Evolutionary conservation across 2,797 vertebrate genomes (phyloP), one percentile per base, ranked within the genome.

Genomic region (Cuniculus paca): DNA sequence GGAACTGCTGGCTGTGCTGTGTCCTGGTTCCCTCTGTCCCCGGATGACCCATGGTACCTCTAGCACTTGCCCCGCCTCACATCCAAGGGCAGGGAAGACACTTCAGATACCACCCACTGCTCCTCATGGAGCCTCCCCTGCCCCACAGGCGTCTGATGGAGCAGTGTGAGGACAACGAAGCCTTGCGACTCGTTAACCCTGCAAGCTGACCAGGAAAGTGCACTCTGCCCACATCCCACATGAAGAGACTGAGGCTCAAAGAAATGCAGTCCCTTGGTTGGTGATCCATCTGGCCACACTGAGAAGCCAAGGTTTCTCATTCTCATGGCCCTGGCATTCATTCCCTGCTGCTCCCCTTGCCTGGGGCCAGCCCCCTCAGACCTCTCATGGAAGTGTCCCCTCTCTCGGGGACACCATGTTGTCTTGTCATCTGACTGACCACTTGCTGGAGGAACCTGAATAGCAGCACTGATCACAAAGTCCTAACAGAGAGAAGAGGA

Each of bases 41-140:
- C 6, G 16, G 36, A 63, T 20, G 24, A 16, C 12, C 1, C 19
- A 2, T 12, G 22, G 42, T 54, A 10, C 45, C n/a, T 52, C 39
- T 5, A 14, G 16, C 56, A 42, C 45, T 34, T n/a, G 5, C 1
- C 20, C 0, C 0, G 26, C 8, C 36, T 42, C 56, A 17, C 2
- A 3, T 3, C 34, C 5, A 1, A 10, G 13, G 6, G 6, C 79
- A 36, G 79, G 42, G 6, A 17, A 17, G 8, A 3, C 19, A 34
- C 20, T 28, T 11, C 80, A 65, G 16, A 39, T 13, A 9, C 58
- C n/a, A 20, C 42, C 10, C 34, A 31, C 8, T 14, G 58, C 48
- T 90, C 19, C 36, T 7, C 4, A 36, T 0, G 14, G 42, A 39
- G 9, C n/a, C 42, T 75, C 22, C 19, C 10, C 24, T 3, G 6